Conservation (phyloP, 1,140 invertebrate species). For the Macrotrachela quadricornifera region DNA sequence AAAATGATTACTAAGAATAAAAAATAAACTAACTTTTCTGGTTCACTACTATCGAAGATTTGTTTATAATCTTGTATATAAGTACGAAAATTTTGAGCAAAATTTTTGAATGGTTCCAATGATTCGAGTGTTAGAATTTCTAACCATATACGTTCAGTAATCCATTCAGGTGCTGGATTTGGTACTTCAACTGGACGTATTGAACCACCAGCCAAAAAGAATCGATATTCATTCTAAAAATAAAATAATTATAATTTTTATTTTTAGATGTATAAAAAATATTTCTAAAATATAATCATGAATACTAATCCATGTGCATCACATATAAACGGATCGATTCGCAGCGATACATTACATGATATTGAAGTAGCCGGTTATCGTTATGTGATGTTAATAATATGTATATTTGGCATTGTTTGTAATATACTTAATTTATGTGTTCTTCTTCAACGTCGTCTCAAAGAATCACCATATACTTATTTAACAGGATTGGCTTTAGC, state of each 20-base stretch:
- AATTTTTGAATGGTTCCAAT: constrained; percentile 19
- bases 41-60: constrained; percentile 29
- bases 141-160: constrained; percentile 26
- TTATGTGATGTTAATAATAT: constrained; percentile 17
- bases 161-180: constrained; percentile 37
- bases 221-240: constrained; percentile 27
- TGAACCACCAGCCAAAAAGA: constrained; percentile 27
- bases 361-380: background rate
- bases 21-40: constrained; percentile 20
- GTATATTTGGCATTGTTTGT: constrained; percentile 19
- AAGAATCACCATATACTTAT: constrained; percentile 23
- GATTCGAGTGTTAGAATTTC: constrained; percentile 30
- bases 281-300: background rate
- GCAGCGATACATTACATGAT: background rate
- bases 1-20: background rate
- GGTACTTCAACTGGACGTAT: constrained; percentile 11
- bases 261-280: background rate
- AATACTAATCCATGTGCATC: background rate
- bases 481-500: constrained; percentile 18
- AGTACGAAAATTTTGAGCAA: constrained; percentile 25
- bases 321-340: background rate
- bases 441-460: constrained; percentile 15
- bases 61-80: constrained; percentile 22
- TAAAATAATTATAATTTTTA: background rate
- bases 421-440: constrained; percentile 22